Percentiles rank a stretch among this genome's conserved stretches.
Conservation (phyloP, 2,888 invertebrate genomes). For the Mesorhabditis sp. region DNA sequence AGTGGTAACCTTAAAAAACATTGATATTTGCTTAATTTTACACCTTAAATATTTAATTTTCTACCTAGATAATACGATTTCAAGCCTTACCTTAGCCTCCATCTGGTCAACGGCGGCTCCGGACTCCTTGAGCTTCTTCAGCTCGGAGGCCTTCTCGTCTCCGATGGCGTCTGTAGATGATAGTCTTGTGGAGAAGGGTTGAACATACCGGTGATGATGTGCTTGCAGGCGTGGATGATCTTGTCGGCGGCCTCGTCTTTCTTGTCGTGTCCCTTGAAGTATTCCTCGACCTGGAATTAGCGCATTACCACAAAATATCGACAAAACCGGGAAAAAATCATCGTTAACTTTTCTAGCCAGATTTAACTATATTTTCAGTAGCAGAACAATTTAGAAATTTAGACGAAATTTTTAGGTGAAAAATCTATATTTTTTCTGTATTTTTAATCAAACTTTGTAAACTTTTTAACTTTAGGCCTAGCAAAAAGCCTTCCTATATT, state of each 20-base stretch:
- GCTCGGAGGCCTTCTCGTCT: background rate
- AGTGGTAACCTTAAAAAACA: background rate
- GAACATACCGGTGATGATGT: background rate
- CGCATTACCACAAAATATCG: too few relatives aligned
- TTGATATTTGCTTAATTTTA: background rate
- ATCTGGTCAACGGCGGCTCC: background rate
- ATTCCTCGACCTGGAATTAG: constrained; percentile 1
- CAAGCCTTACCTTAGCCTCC: background rate
- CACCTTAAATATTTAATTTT: too few relatives aligned
- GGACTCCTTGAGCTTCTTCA: background rate
- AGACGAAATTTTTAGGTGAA: too few relatives aligned
- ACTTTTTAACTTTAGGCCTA: background rate
- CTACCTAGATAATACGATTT: too few relatives aligned
- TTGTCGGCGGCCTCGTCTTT: constrained; percentile 2
- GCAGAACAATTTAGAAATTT: too few relatives aligned
- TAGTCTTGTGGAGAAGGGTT: background rate
- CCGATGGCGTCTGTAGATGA: background rate
- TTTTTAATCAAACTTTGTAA: background rate
- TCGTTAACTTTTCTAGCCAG: too few relatives aligned
- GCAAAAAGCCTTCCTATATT: background rate
- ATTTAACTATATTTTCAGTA: too few relatives aligned
- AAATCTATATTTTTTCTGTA: too few relatives aligned
- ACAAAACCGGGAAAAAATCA: too few relatives aligned
- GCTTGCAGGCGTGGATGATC: background rate
- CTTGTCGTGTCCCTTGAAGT: constrained; percentile 6